Evolutionary conservation across 2,888 invertebrate species (phyloP).

Genomic region (Drosophila austrosaltans): DNA sequence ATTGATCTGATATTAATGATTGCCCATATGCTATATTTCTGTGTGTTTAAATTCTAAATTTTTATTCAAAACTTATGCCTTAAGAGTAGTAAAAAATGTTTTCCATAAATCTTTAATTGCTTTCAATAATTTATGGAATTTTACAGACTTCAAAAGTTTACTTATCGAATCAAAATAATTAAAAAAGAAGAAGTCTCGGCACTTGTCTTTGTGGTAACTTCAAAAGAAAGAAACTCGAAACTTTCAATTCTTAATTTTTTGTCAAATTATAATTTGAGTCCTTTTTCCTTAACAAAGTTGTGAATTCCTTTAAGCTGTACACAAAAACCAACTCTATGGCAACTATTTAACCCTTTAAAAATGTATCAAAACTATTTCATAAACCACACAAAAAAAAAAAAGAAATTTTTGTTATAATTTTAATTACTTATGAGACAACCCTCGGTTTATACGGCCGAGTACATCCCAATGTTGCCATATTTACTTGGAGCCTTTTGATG

Average conservation of each 20-base stretch:
- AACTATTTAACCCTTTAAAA: neutral
- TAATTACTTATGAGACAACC: slow-evolving; percentile 13
- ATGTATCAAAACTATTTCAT: slow-evolving; percentile 1
- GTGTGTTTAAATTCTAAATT: too few relatives aligned
- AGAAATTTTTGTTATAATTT: slow-evolving; percentile 12
- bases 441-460: slow-evolving; percentile 12
- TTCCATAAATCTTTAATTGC: too few relatives aligned
- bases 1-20: too few relatives aligned
- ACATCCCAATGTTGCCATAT: slow-evolving; percentile 27
- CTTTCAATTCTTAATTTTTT: neutral
- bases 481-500: slow-evolving; percentile 52
- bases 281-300: neutral
- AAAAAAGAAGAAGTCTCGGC: too few relatives aligned
- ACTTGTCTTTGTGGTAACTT: too few relatives aligned
- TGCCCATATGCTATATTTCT: too few relatives aligned
- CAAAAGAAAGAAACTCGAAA: neutral
- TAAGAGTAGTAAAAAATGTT: too few relatives aligned
- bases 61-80: too few relatives aligned
- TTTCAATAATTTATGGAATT: too few relatives aligned
- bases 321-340: neutral
- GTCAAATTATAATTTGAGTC: neutral
- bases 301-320: neutral
- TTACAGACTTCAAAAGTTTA: too few relatives aligned
- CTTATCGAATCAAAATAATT: too few relatives aligned
- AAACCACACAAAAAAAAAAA: neutral